phyloP scores from a whole-genome alignment of 1,140 invertebrate genomes.

The Drosophila pectinifera region DNA sequence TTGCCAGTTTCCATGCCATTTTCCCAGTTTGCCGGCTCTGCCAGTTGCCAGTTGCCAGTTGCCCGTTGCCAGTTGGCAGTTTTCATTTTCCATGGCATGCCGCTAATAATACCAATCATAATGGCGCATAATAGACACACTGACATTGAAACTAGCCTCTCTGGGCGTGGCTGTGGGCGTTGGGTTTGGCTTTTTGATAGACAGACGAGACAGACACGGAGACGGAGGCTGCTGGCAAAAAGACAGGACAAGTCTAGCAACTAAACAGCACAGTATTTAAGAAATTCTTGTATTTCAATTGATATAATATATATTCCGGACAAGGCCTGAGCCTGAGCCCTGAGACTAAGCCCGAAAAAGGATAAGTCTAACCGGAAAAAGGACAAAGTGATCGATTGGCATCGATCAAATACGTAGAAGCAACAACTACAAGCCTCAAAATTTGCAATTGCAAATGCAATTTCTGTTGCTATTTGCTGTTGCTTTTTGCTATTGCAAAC shows the following conservation, averaged over 20 bases:
- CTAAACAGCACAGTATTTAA: background rate
- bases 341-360: background rate
- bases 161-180: constrained; percentile 21
- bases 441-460: constrained; percentile 54
- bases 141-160: constrained; percentile 79
- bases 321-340: too few relatives aligned
- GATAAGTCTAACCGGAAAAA: constrained; percentile 2
- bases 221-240: constrained; percentile 35
- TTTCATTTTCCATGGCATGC: constrained; percentile 82
- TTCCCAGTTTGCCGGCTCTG: constrained; percentile 39
- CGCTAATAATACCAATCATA: constrained; percentile 80
- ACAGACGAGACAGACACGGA: background rate
- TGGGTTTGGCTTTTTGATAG: background rate
- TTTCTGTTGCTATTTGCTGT: constrained; percentile 32
- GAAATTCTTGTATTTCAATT: background rate
- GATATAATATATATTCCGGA: too few relatives aligned
- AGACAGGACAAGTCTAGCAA: background rate
- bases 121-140: constrained; percentile 74
- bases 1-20: constrained; percentile 44
- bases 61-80: constrained; percentile 73
- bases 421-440: constrained; percentile 58
- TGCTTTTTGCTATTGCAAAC: constrained; percentile 24
- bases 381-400: constrained; percentile 57
- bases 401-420: constrained; percentile 36
- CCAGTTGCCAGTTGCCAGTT: constrained; percentile 74